Conservation (phyloP, 2,113 vertebrate genomes). For the Echinops telfairi region DNA sequence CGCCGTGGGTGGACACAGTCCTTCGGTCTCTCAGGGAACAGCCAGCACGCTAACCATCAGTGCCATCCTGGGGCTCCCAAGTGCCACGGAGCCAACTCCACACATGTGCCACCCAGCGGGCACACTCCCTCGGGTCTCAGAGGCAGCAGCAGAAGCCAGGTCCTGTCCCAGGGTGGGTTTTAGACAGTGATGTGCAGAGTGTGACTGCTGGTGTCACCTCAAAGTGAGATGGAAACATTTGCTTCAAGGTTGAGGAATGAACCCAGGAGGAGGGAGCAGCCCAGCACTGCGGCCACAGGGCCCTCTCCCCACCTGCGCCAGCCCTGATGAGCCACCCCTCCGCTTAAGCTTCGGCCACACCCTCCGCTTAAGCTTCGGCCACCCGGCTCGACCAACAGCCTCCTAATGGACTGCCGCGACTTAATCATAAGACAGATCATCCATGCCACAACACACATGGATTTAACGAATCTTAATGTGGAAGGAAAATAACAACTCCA, state of each 20-base stretch:
- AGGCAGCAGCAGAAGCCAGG: no score
- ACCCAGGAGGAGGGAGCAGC: background rate
- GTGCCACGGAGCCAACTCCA: no score
- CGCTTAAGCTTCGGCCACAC: background rate
- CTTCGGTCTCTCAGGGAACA: no score
- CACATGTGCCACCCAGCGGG: no score
- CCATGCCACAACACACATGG: constrained; percentile 86
- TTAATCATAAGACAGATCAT: constrained; percentile 85
- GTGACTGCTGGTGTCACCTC: background rate
- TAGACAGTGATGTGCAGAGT: background rate
- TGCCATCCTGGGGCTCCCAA: no score
- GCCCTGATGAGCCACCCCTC: background rate
- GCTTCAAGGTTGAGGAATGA: background rate
- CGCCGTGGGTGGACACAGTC: no score
- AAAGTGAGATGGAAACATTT: background rate
- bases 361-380: constrained; percentile 73
- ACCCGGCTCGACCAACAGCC: constrained; percentile 79
- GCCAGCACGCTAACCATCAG: no score
- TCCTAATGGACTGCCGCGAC: constrained; percentile 90
- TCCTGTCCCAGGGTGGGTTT: no score
- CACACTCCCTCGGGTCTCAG: no score
- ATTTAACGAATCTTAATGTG: constrained; percentile 91
- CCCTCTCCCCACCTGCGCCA: background rate
- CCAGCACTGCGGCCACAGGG: background rate
- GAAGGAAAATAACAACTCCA: constrained; percentile 90